Evolutionary conservation across 2,113 vertebrate species (phyloP), one percentile per base, ranked within the genome.

Genomic region (Todiramphus chloris): DNA sequence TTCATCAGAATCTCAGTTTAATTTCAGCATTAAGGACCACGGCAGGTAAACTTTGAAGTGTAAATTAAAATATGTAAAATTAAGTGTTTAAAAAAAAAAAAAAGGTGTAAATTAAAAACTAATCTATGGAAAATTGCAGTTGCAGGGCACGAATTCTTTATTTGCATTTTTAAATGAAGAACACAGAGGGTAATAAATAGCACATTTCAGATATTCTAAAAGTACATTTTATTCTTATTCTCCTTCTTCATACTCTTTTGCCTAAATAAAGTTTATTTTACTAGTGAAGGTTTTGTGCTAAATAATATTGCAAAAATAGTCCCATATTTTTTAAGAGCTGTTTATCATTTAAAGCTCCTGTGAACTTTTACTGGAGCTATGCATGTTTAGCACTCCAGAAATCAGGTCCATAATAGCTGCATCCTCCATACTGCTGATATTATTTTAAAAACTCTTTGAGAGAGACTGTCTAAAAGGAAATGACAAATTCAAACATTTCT

Each of bases 141-240:
- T 91, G 77, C 94, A 89, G 66, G 81, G 76, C 94, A 70, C 95
- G 51, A 95, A 50, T 85, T 94, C 50, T 93, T 85, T 74, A 74
- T 95, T 93, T 87, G 69, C 77, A 93, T 96, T 97, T 97, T 97
- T 96, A 91, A 97, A 95, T 96, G 50, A 95, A 93, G 83, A 69
- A 95, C 78, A 92, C 3, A 17, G 27, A 14, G 23, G 62, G 88
- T 68, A 95, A 70, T 92, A 80, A 90, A 81, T 72, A 44, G 53
- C 24, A 23, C 12, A 46, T 83, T 95, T 94, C 35, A 37, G 43
- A 92, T 80, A 67, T 20, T 53, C 58, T 76, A 39, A 25, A 35
- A 85, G 69, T 72, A 33, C 4, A 8, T 81, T 92, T 91, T 50
- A 20, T 86, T 95, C 79, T 79, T 11, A 51, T 58, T 27, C n/a